phyloP scores from a whole-genome alignment of 2,113 vertebrate genomes.

The Psittacus erithacus region DNA sequence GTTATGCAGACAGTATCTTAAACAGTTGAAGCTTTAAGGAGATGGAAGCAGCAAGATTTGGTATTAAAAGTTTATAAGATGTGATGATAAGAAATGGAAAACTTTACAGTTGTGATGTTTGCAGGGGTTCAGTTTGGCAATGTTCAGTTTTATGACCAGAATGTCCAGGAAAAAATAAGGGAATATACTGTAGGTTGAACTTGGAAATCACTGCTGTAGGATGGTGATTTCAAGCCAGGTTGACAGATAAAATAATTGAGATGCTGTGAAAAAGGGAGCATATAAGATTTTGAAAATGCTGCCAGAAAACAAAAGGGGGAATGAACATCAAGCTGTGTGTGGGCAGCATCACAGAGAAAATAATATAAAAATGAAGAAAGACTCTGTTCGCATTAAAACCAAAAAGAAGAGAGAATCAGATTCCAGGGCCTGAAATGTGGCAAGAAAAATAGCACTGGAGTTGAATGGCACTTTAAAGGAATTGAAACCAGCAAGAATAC shows the following conservation, averaged over 20 bases:
- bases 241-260: neutral
- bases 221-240: neutral
- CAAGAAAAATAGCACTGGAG: neutral
- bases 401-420: neutral
- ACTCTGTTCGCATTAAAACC: neutral
- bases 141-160: neutral
- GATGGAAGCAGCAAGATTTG: neutral
- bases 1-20: neutral
- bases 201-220: neutral
- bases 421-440: neutral
- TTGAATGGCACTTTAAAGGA: neutral
- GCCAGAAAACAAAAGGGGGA: neutral
- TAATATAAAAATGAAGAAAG: neutral
- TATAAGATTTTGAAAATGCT: neutral
- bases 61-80: rapidly evolving
- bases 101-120: neutral
- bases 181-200: neutral
- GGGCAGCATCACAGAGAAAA: neutral
- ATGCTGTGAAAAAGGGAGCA: neutral
- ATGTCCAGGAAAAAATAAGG: neutral
- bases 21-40: neutral
- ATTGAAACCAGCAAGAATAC: neutral
- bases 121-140: neutral
- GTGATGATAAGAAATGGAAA: neutral
- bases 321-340: neutral